Conservation (phyloP, 1,140 invertebrate genomes). For the Littorina saxatilis region DNA sequence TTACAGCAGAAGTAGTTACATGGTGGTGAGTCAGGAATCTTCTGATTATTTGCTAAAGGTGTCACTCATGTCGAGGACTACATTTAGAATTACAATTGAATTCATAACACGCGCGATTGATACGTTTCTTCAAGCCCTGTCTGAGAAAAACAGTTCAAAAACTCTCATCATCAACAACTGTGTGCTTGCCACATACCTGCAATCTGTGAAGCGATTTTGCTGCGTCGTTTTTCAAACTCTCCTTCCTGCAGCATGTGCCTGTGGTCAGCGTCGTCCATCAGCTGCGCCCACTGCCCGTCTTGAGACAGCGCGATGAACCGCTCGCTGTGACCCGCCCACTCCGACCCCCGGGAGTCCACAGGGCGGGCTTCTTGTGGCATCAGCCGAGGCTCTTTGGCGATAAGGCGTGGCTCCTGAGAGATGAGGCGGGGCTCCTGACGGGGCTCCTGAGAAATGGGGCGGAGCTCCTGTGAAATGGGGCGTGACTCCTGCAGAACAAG, state of each 20-base stretch:
- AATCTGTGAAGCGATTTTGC: conserved; percentile 6
- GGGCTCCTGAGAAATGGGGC: not conserved
- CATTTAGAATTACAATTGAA: too few relatives aligned
- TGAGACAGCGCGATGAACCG: conserved; percentile 2
- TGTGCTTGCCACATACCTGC: too few relatives aligned
- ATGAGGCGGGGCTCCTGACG: not conserved
- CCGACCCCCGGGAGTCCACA: not conserved
- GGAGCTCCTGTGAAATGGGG: not conserved
- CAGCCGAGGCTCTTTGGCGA: not conserved
- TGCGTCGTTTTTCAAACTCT: conserved; percentile 19
- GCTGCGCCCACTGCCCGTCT: not conserved
- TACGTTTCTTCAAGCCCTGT: too few relatives aligned
- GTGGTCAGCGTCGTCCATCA: not conserved
- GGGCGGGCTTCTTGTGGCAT: not conserved
- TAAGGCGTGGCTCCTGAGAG: not conserved
- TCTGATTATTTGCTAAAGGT: too few relatives aligned
- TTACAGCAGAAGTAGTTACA: too few relatives aligned
- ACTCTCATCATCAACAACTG: too few relatives aligned
- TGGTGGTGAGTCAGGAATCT: too few relatives aligned
- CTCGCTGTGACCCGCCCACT: not conserved
- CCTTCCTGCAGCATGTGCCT: not conserved
- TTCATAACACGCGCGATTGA: too few relatives aligned
- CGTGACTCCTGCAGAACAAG: not conserved
- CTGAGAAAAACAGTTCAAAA: too few relatives aligned
- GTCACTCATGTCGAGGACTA: too few relatives aligned